These are phyloP conservation scores for Creontiades dilutus DNA, from an alignment of 2,888 invertebrate species.

Conservation along the genomic window DNA sequence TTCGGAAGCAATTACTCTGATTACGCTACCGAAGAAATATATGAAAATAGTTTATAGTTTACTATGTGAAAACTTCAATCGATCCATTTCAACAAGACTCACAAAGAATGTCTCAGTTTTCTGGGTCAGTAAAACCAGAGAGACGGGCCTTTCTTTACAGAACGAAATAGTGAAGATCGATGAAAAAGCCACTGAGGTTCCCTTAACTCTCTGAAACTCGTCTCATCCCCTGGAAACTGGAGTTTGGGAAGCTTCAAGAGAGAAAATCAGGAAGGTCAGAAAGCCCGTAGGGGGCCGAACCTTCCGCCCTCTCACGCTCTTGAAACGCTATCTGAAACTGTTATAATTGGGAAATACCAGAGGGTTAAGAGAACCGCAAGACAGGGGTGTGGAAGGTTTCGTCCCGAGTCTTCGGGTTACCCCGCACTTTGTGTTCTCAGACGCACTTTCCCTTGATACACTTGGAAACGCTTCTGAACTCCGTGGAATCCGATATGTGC, in stretches of 20 bases:
- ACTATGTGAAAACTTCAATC: too few relatives aligned
- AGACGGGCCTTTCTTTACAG: background rate
- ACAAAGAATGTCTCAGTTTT: too few relatives aligned
- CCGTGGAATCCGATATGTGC: conserved; percentile 5
- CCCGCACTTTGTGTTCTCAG: background rate
- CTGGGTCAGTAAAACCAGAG: background rate
- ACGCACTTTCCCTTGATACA: conserved; percentile 15
- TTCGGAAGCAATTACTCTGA: too few relatives aligned
- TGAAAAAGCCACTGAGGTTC: background rate
- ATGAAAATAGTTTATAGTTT: too few relatives aligned
- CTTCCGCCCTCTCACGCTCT: background rate
- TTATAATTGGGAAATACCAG: conserved; percentile 58
- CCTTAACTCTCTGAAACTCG: conserved; percentile 5
- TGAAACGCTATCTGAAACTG: conserved; percentile 41
- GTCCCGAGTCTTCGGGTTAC: background rate
- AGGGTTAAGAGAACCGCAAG: conserved; percentile 52
- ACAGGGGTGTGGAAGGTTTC: conserved; percentile 18
- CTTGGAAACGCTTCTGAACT: conserved; percentile 1
- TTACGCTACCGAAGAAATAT: too few relatives aligned
- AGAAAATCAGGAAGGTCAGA: conserved; percentile 25
- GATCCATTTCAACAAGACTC: too few relatives aligned
- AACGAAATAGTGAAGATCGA: background rate
- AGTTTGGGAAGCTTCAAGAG: background rate
- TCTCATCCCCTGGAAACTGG: background rate
- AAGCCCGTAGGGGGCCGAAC: background rate